These are phyloP conservation scores for Crenichthys baileyi DNA, from an alignment of 2,797 vertebrate species.

Conservation along the genomic window DNA sequence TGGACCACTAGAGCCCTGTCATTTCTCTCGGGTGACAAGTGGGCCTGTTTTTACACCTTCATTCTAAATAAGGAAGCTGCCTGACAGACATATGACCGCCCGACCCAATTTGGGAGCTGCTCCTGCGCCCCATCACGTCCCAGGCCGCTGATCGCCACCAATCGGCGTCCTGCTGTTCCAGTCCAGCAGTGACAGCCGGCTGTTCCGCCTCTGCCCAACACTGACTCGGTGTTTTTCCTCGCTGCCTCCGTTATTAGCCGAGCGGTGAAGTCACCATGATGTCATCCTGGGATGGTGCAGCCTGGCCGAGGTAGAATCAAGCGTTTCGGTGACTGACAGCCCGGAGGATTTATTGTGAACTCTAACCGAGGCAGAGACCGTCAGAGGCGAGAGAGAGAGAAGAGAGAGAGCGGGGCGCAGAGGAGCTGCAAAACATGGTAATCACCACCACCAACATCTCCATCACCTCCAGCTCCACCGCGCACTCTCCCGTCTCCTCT, in stretches of 20 bases:
- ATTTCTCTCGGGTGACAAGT: slow-evolving; percentile 85
- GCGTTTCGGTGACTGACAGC: slow-evolving; percentile 64
- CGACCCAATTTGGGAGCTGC: slow-evolving; percentile 83
- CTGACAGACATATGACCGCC: slow-evolving; percentile 80
- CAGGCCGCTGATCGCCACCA: slow-evolving; percentile 69
- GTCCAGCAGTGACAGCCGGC: slow-evolving; percentile 66
- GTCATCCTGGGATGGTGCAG: slow-evolving; percentile 75
- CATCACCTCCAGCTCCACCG: slow-evolving; percentile 81
- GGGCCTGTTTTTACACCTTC: slow-evolving; percentile 87
- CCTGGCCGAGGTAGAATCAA: slow-evolving; percentile 62
- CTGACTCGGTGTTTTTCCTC: slow-evolving; percentile 67
- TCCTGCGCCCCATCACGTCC: slow-evolving; percentile 68
- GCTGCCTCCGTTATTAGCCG: slow-evolving; percentile 49
- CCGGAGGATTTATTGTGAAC: slow-evolving; percentile 57
- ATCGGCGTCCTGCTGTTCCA: slow-evolving; percentile 71
- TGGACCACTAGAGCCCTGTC: slow-evolving; percentile 67
- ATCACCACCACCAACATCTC: slow-evolving; percentile 78
- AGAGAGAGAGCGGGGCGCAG: slow-evolving; percentile 70
- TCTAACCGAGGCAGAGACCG: slow-evolving; percentile 54
- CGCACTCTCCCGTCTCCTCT: slow-evolving; percentile 77
- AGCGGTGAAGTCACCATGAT: slow-evolving; percentile 85
- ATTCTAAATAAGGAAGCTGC: slow-evolving; percentile 91
- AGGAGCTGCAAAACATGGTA: slow-evolving; percentile 92
- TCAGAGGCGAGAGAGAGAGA: slow-evolving; percentile 41
- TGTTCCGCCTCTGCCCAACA: slow-evolving; percentile 53